A percentile compares a stretch with the other conserved stretches of the same genome.
These are phyloP conservation scores for Baryphthengus martii DNA, from an alignment of 2,113 vertebrate genomes.

Conservation along the genomic window DNA sequence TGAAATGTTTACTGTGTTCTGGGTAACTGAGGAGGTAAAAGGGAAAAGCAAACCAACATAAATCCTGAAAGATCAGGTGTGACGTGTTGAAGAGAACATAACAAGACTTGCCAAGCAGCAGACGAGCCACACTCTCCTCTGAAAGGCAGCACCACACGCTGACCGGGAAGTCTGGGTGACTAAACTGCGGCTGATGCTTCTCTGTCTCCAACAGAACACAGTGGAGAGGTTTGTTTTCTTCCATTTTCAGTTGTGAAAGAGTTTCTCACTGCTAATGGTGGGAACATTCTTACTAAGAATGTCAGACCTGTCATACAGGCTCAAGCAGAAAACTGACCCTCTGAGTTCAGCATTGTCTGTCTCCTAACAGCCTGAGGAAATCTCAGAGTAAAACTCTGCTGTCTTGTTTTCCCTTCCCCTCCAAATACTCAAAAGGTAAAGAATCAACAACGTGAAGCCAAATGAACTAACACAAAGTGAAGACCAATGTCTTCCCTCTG, in stretches of 20 bases:
- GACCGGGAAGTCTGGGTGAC: not conserved
- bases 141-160: not conserved
- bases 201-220: not conserved
- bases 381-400: not conserved
- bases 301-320: not conserved
- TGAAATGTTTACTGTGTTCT: not conserved
- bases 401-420: not conserved
- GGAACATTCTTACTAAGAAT: not conserved
- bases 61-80: not conserved
- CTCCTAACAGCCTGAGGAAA: not conserved
- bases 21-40: not conserved
- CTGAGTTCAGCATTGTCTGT: not conserved
- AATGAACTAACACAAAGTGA: not conserved
- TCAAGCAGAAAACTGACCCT: not conserved
- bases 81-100: not conserved
- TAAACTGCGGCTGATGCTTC: not conserved
- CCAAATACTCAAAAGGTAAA: not conserved
- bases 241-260: not conserved
- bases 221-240: not conserved
- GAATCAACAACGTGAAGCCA: not conserved
- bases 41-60: not conserved
- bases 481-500: not conserved
- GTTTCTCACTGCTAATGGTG: not conserved
- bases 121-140: not conserved
- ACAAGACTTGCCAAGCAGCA: not conserved